Conservation (phyloP, 2,113 vertebrate genomes). For the Peromyscus leucopus region DNA sequence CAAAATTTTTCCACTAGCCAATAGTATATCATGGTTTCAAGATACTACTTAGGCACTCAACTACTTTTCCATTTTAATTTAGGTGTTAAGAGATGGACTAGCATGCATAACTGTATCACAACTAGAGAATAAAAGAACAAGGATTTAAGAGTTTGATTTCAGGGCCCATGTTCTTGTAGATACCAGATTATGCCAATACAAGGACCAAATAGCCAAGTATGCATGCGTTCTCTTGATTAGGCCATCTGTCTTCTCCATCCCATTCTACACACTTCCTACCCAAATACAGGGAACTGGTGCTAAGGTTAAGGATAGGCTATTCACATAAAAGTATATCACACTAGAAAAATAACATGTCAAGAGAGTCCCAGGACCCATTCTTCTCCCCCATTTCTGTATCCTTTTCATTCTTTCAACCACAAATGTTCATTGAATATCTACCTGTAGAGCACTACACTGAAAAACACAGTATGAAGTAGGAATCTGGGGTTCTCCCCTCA, state of each 20-base stretch:
- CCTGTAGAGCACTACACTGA: not conserved
- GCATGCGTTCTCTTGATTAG: not conserved
- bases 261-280: not conserved
- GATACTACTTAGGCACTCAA: conserved; percentile 36
- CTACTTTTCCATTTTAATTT: not conserved
- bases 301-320: conserved; percentile 18
- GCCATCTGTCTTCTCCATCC: not conserved
- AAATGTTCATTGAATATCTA: conserved; percentile 2
- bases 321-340: not conserved
- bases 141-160: not conserved
- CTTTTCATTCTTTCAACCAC: not conserved
- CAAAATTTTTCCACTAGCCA: not conserved
- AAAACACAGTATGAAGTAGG: conserved; percentile 24
- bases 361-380: conserved; percentile 15
- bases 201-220: conserved; percentile 17
- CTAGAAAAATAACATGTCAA: conserved; percentile 42
- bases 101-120: not conserved
- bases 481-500: not conserved
- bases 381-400: conserved; percentile 34
- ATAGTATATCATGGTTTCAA: conserved; percentile 9
- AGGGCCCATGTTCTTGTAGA: not conserved
- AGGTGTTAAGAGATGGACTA: conserved; percentile 4
- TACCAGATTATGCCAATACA: not conserved
- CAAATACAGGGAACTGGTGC: not conserved
- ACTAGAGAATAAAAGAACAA: conserved; percentile 17